Percentiles rank a stretch among this genome's conserved stretches.
Evolutionary conservation across 1,140 invertebrate genomes (phyloP).

Genomic region (Acromyrmex echinatior): DNA sequence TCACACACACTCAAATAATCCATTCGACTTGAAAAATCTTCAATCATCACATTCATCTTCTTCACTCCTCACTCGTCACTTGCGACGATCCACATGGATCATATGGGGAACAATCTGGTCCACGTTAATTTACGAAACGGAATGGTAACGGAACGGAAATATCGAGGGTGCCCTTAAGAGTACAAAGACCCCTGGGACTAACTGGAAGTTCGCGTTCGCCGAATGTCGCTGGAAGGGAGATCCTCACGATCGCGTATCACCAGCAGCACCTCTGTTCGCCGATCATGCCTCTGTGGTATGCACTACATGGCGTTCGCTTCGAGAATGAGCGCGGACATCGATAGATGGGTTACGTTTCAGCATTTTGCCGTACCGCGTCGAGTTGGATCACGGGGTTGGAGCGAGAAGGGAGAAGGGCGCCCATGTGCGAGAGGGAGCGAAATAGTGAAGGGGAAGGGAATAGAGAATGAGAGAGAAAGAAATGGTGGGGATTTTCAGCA

Average conservation of each 20-base stretch:
- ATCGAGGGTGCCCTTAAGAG: not conserved
- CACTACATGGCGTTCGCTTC: slow-evolving; percentile 85
- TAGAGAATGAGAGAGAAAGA: slow-evolving; percentile 49
- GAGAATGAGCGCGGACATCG: slow-evolving; percentile 84
- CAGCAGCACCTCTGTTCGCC: slow-evolving; percentile 37
- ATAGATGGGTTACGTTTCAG: slow-evolving; percentile 84
- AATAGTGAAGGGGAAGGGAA: slow-evolving; percentile 35
- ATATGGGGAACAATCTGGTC: not conserved
- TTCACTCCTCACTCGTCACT: slow-evolving; percentile 10
- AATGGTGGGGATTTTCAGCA: slow-evolving; percentile 84
- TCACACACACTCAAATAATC: slow-evolving; percentile 7
- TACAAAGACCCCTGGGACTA: slow-evolving; percentile 16
- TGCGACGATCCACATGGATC: not conserved
- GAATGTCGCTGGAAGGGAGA: not conserved
- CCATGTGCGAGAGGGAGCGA: slow-evolving; percentile 35
- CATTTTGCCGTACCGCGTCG: slow-evolving; percentile 72
- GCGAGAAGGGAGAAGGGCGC: slow-evolving; percentile 61
- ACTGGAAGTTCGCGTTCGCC: slow-evolving; percentile 28
- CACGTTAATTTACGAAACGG: slow-evolving; percentile 20
- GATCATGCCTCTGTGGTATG: slow-evolving; percentile 79
- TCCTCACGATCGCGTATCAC: slow-evolving; percentile 41
- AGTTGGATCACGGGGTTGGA: slow-evolving; percentile 44
- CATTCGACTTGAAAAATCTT: not conserved
- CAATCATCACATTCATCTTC: slow-evolving; percentile 7
- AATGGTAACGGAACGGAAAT: slow-evolving; percentile 1